Evolutionary conservation across 92 coral and sea anemone species (phyloP).

Genomic region (Metridium senile): DNA sequence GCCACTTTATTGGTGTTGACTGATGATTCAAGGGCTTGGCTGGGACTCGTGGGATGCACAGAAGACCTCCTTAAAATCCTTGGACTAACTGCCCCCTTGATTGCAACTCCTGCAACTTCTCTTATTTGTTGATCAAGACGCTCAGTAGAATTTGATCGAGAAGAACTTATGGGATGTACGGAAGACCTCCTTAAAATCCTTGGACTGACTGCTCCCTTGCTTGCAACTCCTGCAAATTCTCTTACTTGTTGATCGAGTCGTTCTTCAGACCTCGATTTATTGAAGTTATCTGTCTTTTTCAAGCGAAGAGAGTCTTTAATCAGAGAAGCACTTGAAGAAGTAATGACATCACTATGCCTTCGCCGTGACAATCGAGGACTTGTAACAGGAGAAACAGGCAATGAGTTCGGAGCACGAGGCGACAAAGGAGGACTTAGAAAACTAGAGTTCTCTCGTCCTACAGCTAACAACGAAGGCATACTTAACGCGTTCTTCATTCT

Average conservation of each 20-base stretch:
- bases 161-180: neutral
- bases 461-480: slow-evolving; percentile 10
- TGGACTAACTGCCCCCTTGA: neutral
- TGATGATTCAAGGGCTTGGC: neutral
- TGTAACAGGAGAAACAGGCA: slow-evolving; percentile 21
- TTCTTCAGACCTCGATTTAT: slow-evolving; percentile 11
- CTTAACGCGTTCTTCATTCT: slow-evolving; percentile 16
- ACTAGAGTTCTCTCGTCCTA: neutral
- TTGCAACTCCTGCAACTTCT: neutral
- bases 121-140: neutral
- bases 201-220: neutral
- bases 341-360: slow-evolving; percentile 11
- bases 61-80: neutral
- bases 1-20: neutral
- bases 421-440: neutral
- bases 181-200: neutral
- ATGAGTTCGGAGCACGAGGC: slow-evolving; percentile 9
- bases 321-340: slow-evolving; percentile 15
- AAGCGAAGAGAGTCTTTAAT: neutral
- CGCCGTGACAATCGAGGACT: slow-evolving; percentile 20
- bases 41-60: neutral
- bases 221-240: neutral
- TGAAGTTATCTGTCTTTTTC: neutral
- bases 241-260: neutral
- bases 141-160: neutral